These are phyloP conservation scores for Drosophila sucinea DNA, from an alignment of 1,140 invertebrate genomes.

Conservation along the genomic window DNA sequence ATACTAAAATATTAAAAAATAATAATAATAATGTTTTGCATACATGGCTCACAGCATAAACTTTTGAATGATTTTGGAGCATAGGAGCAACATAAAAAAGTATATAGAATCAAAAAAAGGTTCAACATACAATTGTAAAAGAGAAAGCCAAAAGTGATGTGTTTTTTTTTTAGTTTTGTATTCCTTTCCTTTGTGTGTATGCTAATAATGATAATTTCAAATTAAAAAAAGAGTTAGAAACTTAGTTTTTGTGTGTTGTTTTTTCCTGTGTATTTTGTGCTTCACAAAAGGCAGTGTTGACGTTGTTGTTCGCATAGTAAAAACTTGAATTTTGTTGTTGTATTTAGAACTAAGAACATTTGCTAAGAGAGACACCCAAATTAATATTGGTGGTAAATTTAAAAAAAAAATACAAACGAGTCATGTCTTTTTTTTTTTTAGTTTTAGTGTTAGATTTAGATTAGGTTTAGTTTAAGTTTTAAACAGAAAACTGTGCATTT, in stretches of 20 bases:
- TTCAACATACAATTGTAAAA: neutral
- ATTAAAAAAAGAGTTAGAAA: conserved; percentile 32
- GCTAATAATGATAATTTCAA: conserved; percentile 11
- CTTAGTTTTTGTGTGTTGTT: conserved; percentile 30
- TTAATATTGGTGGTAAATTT: conserved; percentile 50
- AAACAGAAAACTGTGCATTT: conserved; percentile 44
- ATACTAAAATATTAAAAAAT: conserved; percentile 55
- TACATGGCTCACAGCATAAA: conserved; percentile 71
- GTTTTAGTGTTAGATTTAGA: conserved; percentile 9
- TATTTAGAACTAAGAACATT: conserved; percentile 45
- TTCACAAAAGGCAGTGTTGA: conserved; percentile 76
- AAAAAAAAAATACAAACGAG: conserved; percentile 33
- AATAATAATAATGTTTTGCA: conserved; percentile 62
- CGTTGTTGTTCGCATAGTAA: conserved; percentile 21
- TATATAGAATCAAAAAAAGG: conserved; percentile 11
- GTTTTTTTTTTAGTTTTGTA: conserved; percentile 6
- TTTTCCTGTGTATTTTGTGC: conserved; percentile 37
- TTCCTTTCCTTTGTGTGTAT: neutral
- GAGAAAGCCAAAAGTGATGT: conserved; percentile 16
- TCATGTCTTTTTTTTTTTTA: conserved; percentile 41
- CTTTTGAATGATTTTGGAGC: conserved; percentile 43
- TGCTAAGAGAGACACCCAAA: conserved; percentile 62
- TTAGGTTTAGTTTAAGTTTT: conserved; percentile 35
- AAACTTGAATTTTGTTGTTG: neutral
- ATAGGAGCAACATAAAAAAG: conserved; percentile 24